Percentiles rank a stretch among this genome's conserved stretches.
Conservation (phyloP, 2,797 vertebrate genomes). For the Buphagus erythrorhynchus region DNA sequence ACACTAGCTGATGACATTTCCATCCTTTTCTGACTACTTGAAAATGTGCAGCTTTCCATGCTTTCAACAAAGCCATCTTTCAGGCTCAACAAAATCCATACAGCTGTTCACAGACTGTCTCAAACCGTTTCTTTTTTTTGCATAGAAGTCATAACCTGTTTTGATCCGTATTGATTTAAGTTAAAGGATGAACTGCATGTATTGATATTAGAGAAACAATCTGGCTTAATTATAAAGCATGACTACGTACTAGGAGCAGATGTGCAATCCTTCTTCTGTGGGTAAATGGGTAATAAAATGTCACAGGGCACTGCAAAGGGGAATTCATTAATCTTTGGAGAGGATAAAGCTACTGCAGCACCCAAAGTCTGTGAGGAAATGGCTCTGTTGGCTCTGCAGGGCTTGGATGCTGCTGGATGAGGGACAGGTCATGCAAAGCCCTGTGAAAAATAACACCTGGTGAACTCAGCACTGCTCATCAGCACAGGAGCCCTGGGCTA, state of each 20-base stretch:
- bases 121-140: background rate
- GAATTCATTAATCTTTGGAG: conserved; percentile 2
- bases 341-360: background rate
- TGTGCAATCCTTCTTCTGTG: background rate
- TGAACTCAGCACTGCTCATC: background rate
- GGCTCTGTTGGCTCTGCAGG: background rate
- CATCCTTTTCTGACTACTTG: background rate
- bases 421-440: background rate
- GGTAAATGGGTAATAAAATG: background rate
- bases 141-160: background rate
- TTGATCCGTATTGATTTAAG: conserved; percentile 1
- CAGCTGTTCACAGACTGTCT: background rate
- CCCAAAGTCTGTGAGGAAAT: background rate
- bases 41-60: background rate
- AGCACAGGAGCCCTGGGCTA: background rate
- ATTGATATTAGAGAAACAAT: background rate
- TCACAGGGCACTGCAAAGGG: background rate
- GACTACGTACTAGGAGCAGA: background rate
- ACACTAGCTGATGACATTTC: background rate
- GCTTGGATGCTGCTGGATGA: background rate
- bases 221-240: background rate
- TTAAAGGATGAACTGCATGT: background rate
- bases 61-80: background rate
- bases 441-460: background rate
- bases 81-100: conserved; percentile 10